phyloP scores from a whole-genome alignment of 2,113 vertebrate genomes.

The Nothobranchius kuhntae region DNA sequence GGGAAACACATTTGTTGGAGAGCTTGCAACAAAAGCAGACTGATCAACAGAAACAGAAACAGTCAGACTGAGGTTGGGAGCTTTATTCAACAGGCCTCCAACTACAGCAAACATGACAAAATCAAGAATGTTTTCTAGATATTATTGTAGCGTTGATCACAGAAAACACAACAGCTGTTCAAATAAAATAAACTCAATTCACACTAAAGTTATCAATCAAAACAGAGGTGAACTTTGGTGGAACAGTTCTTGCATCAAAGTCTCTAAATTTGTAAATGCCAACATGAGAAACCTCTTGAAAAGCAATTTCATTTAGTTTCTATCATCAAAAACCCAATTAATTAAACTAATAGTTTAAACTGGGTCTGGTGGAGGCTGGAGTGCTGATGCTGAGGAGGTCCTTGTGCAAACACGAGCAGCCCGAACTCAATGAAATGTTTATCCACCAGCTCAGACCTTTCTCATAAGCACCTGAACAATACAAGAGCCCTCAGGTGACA shows the following conservation, averaged over 20 bases:
- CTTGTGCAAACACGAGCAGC: constrained; percentile 33
- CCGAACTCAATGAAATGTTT: constrained; percentile 39
- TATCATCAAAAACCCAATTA: constrained; percentile 21
- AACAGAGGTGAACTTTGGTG: neutral
- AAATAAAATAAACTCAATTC: too few species aligned
- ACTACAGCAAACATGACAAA: too few species aligned
- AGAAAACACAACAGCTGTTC: too few species aligned
- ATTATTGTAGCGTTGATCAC: too few species aligned
- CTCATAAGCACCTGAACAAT: constrained; percentile 40
- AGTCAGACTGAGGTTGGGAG: constrained; percentile 1
- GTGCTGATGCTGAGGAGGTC: constrained; percentile 8
- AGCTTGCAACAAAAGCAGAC: constrained; percentile 23
- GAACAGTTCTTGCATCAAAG: neutral
- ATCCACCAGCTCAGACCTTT: constrained; percentile 18
- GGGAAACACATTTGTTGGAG: constrained; percentile 13
- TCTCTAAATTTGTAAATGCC: constrained; percentile 9
- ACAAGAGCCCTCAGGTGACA: constrained; percentile 58
- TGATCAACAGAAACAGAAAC: constrained; percentile 41
- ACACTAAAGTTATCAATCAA: neutral
- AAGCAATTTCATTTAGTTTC: constrained; percentile 38
- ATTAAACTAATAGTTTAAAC: constrained; percentile 37
- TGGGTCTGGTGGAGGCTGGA: neutral
- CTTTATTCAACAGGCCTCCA: too few species aligned
- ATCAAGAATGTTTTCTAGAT: too few species aligned
- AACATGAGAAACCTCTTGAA: constrained; percentile 12